Conservation (phyloP, 2,113 vertebrate genomes). For the Dasyprocta punctata region DNA sequence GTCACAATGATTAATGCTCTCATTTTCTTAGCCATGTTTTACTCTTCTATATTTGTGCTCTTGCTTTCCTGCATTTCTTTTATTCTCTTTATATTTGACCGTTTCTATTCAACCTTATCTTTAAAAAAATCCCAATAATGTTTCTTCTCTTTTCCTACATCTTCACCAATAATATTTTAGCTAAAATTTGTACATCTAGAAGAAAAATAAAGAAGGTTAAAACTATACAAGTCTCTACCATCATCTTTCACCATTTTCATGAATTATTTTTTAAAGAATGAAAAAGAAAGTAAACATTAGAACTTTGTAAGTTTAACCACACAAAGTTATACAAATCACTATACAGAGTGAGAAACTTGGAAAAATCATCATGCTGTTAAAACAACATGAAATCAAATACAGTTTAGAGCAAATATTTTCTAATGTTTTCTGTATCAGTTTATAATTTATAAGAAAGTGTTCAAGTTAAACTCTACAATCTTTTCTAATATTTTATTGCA, state of each 20-base stretch:
- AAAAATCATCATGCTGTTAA: background rate
- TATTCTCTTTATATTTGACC: background rate
- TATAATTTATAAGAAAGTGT: background rate
- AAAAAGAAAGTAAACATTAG: background rate
- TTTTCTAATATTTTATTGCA: background rate
- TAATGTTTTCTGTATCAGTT: background rate
- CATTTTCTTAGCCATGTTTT: background rate
- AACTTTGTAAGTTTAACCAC: background rate
- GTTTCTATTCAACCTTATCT: background rate
- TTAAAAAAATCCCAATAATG: background rate
- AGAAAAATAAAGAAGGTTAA: background rate
- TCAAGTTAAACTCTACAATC: background rate
- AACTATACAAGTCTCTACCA: accelerated
- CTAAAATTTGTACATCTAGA: background rate
- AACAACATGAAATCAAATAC: accelerated
- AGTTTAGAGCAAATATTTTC: background rate
- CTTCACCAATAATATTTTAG: background rate
- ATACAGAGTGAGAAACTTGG: background rate
- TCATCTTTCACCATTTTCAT: background rate
- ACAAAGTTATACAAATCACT: background rate
- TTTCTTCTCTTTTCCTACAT: background rate
- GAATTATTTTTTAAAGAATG: background rate
- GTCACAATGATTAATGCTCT: background rate
- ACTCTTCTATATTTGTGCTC: background rate
- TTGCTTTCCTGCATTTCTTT: background rate